Evolutionary conservation across 2,113 vertebrate species (phyloP).

Genomic region (Echinops telfairi): DNA sequence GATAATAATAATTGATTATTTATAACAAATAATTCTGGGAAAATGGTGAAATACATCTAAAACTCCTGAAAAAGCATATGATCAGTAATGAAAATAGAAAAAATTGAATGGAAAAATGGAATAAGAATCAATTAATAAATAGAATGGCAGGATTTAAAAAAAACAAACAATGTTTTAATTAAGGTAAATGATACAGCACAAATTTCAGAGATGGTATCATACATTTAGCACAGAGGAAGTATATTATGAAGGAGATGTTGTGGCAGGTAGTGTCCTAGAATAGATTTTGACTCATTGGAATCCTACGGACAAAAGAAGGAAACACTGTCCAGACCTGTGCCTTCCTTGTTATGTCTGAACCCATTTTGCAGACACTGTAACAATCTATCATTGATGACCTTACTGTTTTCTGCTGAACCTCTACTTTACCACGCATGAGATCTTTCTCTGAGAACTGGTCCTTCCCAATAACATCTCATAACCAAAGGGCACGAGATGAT

Average conservation of each 20-base stretch:
- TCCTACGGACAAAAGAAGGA: too few species aligned
- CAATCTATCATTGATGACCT: too few species aligned
- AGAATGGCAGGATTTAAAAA: conserved; percentile 16
- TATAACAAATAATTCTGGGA: not conserved
- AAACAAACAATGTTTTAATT: not conserved
- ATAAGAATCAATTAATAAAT: conserved; percentile 4
- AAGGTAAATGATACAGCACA: not conserved
- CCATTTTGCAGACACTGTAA: too few species aligned
- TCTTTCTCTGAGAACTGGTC: too few species aligned
- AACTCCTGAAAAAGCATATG: not conserved
- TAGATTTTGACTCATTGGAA: too few species aligned
- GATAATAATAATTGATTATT: conserved; percentile 41
- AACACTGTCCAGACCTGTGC: too few species aligned
- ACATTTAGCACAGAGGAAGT: not conserved
- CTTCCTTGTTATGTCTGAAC: too few species aligned
- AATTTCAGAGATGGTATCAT: conserved; percentile 22
- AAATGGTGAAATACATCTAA: not conserved
- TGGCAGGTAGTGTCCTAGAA: too few species aligned
- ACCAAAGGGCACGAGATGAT: too few species aligned
- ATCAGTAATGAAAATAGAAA: conserved; percentile 48
- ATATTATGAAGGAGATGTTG: not conserved
- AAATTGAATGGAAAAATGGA: conserved; percentile 37
- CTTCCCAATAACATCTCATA: too few species aligned
- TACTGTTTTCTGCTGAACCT: too few species aligned
- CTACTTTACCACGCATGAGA: too few species aligned